Conservation (phyloP, 2,797 vertebrate genomes). For the Pseudomugil gertrudae region DNA sequence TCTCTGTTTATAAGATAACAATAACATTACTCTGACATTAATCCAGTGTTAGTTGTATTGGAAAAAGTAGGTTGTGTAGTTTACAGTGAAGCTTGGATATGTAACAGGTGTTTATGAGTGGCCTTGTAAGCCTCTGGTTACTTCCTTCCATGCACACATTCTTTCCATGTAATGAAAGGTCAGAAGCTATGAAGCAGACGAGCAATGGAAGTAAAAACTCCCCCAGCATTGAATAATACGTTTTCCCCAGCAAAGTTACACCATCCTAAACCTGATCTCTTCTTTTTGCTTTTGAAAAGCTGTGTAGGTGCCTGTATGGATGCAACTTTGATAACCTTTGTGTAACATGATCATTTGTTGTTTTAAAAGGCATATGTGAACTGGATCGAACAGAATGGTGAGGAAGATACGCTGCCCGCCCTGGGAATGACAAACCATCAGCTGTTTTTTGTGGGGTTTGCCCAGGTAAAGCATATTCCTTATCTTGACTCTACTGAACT, state of each 20-base stretch:
- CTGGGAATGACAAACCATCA: constrained; percentile 93
- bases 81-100: constrained; percentile 64
- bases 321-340: constrained; percentile 10
- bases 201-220: constrained; percentile 47
- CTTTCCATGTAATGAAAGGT: constrained; percentile 80
- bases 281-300: neutral
- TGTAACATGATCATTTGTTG: constrained; percentile 60
- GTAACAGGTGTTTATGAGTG: constrained; percentile 74
- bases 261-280: neutral
- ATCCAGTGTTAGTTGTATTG: constrained; percentile 48
- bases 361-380: constrained; percentile 91
- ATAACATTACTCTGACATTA: neutral
- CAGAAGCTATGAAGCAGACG: constrained; percentile 64
- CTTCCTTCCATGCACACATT: constrained; percentile 71
- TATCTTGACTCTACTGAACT: neutral
- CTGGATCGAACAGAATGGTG: constrained; percentile 91
- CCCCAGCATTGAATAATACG: neutral
- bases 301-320: constrained; percentile 2
- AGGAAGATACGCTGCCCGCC: constrained; percentile 88
- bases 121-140: constrained; percentile 66
- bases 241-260: neutral
- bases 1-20: constrained; percentile 20
- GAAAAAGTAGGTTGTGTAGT: constrained; percentile 63
- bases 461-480: constrained; percentile 83
- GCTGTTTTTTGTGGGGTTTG: constrained; percentile 97